phyloP scores from a whole-genome alignment of 1,140 invertebrate genomes.

The Oedothorax gibbosus region DNA sequence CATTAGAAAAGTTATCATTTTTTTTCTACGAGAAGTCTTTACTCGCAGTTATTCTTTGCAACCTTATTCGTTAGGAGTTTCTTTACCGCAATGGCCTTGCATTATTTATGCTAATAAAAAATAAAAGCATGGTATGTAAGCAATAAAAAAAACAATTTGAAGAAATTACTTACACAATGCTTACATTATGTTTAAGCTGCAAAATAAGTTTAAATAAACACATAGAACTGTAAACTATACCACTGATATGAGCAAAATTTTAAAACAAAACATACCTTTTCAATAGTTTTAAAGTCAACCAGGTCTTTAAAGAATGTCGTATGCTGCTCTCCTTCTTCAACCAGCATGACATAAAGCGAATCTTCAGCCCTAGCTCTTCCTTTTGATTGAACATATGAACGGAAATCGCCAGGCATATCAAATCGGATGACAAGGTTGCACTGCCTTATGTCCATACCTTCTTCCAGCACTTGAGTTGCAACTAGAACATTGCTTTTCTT shows the following conservation, averaged over 20 bases:
- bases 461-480: slow-evolving; percentile 83
- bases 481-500: slow-evolving; percentile 91
- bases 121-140: too few relatives aligned
- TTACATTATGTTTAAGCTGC: too few relatives aligned
- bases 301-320: slow-evolving; percentile 8
- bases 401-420: slow-evolving; percentile 77
- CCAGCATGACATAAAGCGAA: slow-evolving; percentile 79
- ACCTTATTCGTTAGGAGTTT: too few relatives aligned
- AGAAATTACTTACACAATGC: too few relatives aligned
- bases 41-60: too few relatives aligned
- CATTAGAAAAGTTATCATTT: too few relatives aligned
- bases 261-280: slow-evolving; percentile 30
- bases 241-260: background rate
- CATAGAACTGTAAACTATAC: background rate
- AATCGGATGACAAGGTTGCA: slow-evolving; percentile 86
- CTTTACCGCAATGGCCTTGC: too few relatives aligned
- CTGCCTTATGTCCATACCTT: slow-evolving; percentile 85
- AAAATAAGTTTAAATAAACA: too few relatives aligned
- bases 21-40: too few relatives aligned
- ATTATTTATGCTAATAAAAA: too few relatives aligned
- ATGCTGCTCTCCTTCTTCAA: slow-evolving; percentile 67
- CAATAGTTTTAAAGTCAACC: slow-evolving; percentile 44
- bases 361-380: slow-evolving; percentile 75
- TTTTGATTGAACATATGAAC: slow-evolving; percentile 82
- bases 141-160: too few relatives aligned